Base-by-base conservation (phyloP, 2,113 vertebrate genomes). In the Sterrhoptilus dennistouni region DNA sequence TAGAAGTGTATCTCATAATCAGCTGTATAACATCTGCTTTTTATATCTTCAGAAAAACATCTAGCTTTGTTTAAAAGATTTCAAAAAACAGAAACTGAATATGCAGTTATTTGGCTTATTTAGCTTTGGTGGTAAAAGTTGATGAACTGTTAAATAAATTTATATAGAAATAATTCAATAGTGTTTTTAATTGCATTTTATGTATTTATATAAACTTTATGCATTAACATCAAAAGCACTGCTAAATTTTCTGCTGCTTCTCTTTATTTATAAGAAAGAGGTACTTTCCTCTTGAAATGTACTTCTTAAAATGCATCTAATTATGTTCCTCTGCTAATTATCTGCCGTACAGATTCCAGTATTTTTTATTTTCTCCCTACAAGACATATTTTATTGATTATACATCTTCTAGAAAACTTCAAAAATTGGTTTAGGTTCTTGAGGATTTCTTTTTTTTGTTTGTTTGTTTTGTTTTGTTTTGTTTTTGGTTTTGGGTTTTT, bases 381-480 rank as follows among this genome's bases (percentile, higher is more conserved):
- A 50, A 47, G 14, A 8, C 0, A 2, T 11, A 25, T 56, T 87
- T 80, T 75, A 29, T 70, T 50, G 14, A 50, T 33, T 18, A 24
- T 20, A 11, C 2, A 18, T 61, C 0, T 36, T 70, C 27, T 29
- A 28, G 28, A 65, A 65, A 31, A 33, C 19, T 40, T 70, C 0
- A 0, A 50, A 15, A 5, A 33, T 35, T 31, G 6, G 17, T 66
- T 20, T 29, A 45, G 5, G 4, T 29, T 60, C 3, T 52, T 1
- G 0, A 9, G 18, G 6, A 18, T 11, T 61, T 61, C 35, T 22
- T 10, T 17, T 29, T 69, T n/a, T 49, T 24, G 47, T 23, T 47
- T 47, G 23, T 47, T 45, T 19, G 45, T n/a, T n/a, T n/a, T n/a
- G n/a, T n/a, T n/a, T n/a, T n/a, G n/a, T n/a, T n/a, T n/a, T n/a